Percentiles rank a stretch among this genome's conserved stretches.
These are phyloP conservation scores for Calliphora vicina DNA, from an alignment of 1,140 invertebrate genomes.

Conservation along the genomic window DNA sequence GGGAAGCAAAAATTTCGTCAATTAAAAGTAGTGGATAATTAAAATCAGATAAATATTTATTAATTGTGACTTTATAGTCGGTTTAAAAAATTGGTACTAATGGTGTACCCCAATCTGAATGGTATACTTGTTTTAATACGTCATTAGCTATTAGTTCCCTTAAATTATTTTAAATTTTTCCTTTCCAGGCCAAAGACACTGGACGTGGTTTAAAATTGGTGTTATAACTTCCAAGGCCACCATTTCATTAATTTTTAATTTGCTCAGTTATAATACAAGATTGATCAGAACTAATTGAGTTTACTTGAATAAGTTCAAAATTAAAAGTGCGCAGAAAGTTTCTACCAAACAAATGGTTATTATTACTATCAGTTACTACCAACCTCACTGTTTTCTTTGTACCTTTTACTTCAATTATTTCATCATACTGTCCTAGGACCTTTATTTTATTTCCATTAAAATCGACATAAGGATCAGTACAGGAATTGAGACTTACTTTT, in stretches of 20 bases:
- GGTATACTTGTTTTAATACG: constrained; percentile 38
- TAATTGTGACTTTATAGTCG: too few species aligned
- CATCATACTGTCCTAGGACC: constrained; percentile 26
- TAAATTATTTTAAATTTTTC: constrained; percentile 43
- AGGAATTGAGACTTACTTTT: constrained; percentile 18
- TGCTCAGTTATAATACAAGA: not conserved
- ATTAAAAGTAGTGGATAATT: too few species aligned
- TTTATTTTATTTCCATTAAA: constrained; percentile 37
- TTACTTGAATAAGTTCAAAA: too few species aligned
- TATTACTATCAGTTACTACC: constrained; percentile 35
- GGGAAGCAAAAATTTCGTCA: too few species aligned
- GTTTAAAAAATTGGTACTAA: constrained; percentile 47
- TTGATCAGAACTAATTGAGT: too few species aligned
- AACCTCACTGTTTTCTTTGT: not conserved
- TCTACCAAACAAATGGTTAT: constrained; percentile 41
- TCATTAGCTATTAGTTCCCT: constrained; percentile 41
- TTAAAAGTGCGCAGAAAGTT: too few species aligned
- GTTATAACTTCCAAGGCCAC: constrained; percentile 21
- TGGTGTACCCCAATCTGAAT: constrained; percentile 47
- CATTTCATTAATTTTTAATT: constrained; percentile 9
- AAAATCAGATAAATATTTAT: too few species aligned
- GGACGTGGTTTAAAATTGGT: constrained; percentile 48
- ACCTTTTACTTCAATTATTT: constrained; percentile 8
- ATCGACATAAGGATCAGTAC: constrained; percentile 26
- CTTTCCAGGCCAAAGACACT: constrained; percentile 45